These are phyloP conservation scores for Antheraea mylitta DNA, from an alignment of 1,140 invertebrate genomes.

Conservation along the genomic window DNA sequence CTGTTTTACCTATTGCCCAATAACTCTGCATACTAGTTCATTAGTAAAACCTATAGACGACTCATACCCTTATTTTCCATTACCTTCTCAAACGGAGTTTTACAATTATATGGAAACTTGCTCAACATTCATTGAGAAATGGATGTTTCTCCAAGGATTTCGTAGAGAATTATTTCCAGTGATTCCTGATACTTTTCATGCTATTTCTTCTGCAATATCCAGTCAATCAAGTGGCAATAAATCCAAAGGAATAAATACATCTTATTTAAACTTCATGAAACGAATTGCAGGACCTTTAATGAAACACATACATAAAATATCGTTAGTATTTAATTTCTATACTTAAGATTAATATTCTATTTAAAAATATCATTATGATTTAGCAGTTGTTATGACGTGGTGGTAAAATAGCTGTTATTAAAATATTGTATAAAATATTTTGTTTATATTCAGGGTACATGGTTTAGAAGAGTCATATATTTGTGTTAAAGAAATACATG, in stretches of 20 bases:
- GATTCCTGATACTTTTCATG: conserved; percentile 66
- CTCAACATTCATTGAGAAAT: conserved; percentile 58
- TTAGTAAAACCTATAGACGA: conserved; percentile 44
- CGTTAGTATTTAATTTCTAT: conserved; percentile 38
- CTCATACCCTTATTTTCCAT: conserved; percentile 64
- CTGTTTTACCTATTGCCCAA: conserved; percentile 59
- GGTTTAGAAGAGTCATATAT: conserved; percentile 52
- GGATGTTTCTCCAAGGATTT: conserved; percentile 73
- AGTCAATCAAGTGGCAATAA: conserved; percentile 43
- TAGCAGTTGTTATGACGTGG: too few relatives aligned
- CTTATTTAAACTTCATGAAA: conserved; percentile 61
- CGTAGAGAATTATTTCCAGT: conserved; percentile 63
- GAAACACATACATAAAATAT: conserved; percentile 58
- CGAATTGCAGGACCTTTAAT: conserved; percentile 62
- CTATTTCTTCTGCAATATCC: conserved; percentile 48
- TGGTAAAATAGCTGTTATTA: neutral
- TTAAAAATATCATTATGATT: neutral
- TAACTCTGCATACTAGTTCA: conserved; percentile 53
- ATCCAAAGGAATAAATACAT: conserved; percentile 62
- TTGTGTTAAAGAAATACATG: conserved; percentile 61
- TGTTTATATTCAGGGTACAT: conserved; percentile 40
- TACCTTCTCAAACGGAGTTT: conserved; percentile 37
- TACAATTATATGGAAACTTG: conserved; percentile 56
- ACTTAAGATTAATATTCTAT: conserved; percentile 11
- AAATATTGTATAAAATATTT: conserved; percentile 6